phyloP scores from a whole-genome alignment of 1,140 invertebrate genomes.

The Elymnias hypermnestra region DNA sequence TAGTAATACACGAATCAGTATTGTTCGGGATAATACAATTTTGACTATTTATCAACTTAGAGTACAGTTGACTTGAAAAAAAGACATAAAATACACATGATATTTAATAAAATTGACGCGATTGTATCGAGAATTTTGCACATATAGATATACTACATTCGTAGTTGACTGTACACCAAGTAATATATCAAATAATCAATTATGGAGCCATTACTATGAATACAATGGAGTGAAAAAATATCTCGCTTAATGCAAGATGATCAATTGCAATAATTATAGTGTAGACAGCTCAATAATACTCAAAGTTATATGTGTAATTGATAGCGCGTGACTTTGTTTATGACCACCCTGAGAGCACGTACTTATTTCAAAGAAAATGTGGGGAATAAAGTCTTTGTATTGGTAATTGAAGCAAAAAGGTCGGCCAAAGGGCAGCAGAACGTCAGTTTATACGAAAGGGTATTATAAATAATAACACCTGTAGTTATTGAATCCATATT shows the following conservation, averaged over 20 bases:
- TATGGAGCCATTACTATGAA: constrained; percentile 20
- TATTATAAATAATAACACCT: too few species aligned
- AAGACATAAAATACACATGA: too few species aligned
- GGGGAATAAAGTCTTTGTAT: too few species aligned
- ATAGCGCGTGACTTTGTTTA: constrained; percentile 8
- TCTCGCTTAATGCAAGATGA: constrained; percentile 12
- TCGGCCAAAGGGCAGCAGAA: too few species aligned
- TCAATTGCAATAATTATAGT: constrained; percentile 18
- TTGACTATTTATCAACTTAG: constrained; percentile 7
- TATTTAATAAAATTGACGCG: too few species aligned
- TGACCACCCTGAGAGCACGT: neutral
- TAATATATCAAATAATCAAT: constrained; percentile 22
- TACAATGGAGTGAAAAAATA: constrained; percentile 24
- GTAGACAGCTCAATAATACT: constrained; percentile 24
- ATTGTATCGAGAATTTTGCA: too few species aligned
- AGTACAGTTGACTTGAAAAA: constrained; percentile 3
- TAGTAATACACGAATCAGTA: constrained; percentile 8
- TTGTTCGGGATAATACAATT: constrained; percentile 9
- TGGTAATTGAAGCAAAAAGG: too few species aligned
- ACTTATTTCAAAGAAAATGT: too few species aligned
- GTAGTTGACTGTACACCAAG: neutral
- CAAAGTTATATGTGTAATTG: constrained; percentile 15
- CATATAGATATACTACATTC: too few species aligned
- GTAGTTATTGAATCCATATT: too few species aligned
- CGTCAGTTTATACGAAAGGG: too few species aligned